phyloP scores from a whole-genome alignment of 1,140 invertebrate species.

The Musca domestica region DNA sequence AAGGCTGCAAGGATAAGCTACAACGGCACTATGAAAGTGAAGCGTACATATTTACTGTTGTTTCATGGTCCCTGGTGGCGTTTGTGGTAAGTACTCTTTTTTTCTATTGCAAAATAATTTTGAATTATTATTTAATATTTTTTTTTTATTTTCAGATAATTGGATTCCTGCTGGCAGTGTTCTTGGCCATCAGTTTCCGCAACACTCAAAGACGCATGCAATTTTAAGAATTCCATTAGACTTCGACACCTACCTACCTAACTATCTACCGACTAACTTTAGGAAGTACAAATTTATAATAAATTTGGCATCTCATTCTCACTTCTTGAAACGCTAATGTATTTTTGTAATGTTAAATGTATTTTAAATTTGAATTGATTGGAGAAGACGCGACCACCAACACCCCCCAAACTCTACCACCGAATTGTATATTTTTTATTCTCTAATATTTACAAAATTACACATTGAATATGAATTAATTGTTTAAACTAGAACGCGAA shows the following conservation, averaged over 20 bases:
- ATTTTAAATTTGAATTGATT: too few relatives aligned
- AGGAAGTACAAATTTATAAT: constrained; percentile 16
- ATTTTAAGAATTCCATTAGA: constrained; percentile 34
- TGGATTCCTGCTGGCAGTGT: constrained; percentile 38
- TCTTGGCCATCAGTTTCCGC: constrained; percentile 45
- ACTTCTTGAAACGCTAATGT: too few relatives aligned
- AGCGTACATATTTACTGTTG: constrained; percentile 35
- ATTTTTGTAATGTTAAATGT: too few relatives aligned
- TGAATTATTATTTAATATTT: too few relatives aligned
- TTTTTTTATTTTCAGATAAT: constrained; percentile 36
- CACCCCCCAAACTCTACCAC: too few relatives aligned
- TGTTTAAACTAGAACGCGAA: not conserved
- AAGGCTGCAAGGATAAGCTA: constrained; percentile 43
- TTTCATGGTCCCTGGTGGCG: constrained; percentile 42
- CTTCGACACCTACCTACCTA: too few relatives aligned
- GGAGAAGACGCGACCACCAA: too few relatives aligned
- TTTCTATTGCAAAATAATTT: not conserved
- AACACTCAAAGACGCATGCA: constrained; percentile 50
- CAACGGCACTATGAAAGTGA: constrained; percentile 42
- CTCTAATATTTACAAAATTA: too few relatives aligned
- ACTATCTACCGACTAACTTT: too few relatives aligned
- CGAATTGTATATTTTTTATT: too few relatives aligned
- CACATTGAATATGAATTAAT: too few relatives aligned
- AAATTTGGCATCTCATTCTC: constrained; percentile 3
- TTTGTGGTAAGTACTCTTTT: constrained; percentile 36